Conservation (phyloP, 1,140 invertebrate species). For the Rhopalosiphum padi region DNA sequence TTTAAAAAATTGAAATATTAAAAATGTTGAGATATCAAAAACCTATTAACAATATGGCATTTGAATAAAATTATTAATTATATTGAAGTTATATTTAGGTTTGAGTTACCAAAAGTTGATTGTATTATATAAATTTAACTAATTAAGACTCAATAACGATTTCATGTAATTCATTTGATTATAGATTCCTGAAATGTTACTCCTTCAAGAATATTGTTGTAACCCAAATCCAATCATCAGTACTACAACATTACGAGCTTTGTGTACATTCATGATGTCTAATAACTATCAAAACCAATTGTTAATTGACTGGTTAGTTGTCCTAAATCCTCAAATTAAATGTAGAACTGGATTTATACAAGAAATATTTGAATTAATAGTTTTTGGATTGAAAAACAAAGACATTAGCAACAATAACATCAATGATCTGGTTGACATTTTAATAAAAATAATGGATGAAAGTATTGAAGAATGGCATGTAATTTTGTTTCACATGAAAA, state of each 20-base stretch:
- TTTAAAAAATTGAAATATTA: not conserved
- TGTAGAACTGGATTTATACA: slow-evolving; percentile 48
- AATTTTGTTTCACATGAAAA: slow-evolving; percentile 17
- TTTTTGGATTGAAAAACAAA: slow-evolving; percentile 17
- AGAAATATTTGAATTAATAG: slow-evolving; percentile 45
- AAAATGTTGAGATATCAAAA: too few relatives aligned
- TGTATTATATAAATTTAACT: not conserved
- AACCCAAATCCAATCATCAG: slow-evolving; percentile 35
- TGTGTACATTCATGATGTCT: slow-evolving; percentile 32
- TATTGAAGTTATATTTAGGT: too few relatives aligned
- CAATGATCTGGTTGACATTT: not conserved
- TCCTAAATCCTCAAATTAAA: slow-evolving; percentile 16
- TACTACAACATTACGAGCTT: slow-evolving; percentile 20
- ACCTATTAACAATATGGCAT: not conserved
- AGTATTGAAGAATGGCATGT: slow-evolving; percentile 29
- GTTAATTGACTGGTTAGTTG: slow-evolving; percentile 40
- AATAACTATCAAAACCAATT: slow-evolving; percentile 45
- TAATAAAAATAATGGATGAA: slow-evolving; percentile 51
- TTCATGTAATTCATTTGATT: not conserved
- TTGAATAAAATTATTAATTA: too few relatives aligned
- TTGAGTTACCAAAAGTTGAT: not conserved
- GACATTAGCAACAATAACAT: not conserved
- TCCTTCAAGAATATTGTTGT: slow-evolving; percentile 54
- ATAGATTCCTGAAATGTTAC: slow-evolving; percentile 54
- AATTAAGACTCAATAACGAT: not conserved